Evolutionary conservation across 2,888 invertebrate species (phyloP).

Genomic region (Scaptomyza parva): DNA sequence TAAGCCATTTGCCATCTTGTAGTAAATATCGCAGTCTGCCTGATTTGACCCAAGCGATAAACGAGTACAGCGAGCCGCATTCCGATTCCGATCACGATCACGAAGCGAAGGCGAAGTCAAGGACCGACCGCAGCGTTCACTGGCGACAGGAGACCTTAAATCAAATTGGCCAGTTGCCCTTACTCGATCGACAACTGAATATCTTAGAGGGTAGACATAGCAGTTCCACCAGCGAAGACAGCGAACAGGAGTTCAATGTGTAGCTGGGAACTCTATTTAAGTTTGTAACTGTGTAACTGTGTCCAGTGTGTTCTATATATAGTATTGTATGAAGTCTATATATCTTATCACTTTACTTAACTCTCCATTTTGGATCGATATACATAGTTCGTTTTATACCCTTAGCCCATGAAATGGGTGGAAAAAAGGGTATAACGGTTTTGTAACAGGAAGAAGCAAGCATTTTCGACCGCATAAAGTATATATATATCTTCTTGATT

Average conservation of each 20-base stretch:
- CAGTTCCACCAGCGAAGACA: not conserved
- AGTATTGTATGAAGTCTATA: not conserved
- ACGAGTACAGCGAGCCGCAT: not conserved
- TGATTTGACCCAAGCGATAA: conserved; percentile 15
- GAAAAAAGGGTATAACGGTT: too few relatives aligned
- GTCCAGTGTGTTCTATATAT: not conserved
- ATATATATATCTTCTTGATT: too few relatives aligned
- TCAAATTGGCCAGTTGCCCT: conserved; percentile 27
- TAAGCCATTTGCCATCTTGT: not conserved
- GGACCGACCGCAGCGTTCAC: conserved; percentile 34
- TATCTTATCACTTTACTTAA: conserved; percentile 3
- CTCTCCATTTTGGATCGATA: conserved; percentile 37
- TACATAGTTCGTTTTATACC: too few relatives aligned
- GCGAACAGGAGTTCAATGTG: conserved; percentile 42
- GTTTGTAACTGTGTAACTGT: not conserved
- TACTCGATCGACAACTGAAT: conserved; percentile 27
- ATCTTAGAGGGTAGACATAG: conserved; percentile 7
- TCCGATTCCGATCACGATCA: conserved; percentile 11
- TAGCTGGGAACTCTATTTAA: conserved; percentile 25
- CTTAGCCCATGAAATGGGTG: too few relatives aligned
- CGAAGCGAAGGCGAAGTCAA: not conserved
- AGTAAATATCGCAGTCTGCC: conserved; percentile 45
- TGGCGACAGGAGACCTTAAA: conserved; percentile 35
- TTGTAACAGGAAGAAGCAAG: too few relatives aligned
- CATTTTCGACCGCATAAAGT: too few relatives aligned